These are phyloP conservation scores for Tinea pellionella DNA, from an alignment of 2,888 invertebrate species.

Conservation along the genomic window DNA sequence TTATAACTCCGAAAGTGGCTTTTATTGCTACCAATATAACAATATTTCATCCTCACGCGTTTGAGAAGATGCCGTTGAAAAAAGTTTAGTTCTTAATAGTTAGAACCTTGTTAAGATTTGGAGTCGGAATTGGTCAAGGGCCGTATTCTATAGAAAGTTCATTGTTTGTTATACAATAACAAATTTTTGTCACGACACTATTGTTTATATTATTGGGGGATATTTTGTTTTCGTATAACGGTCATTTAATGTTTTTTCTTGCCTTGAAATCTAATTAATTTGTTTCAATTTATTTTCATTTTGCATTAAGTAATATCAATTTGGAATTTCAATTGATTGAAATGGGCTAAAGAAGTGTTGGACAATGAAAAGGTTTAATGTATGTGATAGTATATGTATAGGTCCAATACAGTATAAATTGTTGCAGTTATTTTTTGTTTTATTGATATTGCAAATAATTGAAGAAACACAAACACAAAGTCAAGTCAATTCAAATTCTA, in stretches of 20 bases:
- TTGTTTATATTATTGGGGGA: constrained; percentile 12
- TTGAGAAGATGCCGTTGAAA: constrained; percentile 21
- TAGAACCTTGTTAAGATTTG: constrained; percentile 36
- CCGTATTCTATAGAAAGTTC: constrained; percentile 42
- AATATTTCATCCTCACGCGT: constrained; percentile 57
- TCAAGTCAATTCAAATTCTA: neutral
- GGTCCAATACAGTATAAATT: too few species aligned
- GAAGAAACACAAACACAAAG: neutral
- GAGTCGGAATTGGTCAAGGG: constrained; percentile 53
- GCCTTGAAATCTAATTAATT: neutral
- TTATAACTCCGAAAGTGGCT: constrained; percentile 40
- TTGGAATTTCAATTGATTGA: too few species aligned
- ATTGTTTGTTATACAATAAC: constrained; percentile 41
- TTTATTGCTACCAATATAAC: constrained; percentile 57
- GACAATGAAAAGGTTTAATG: too few species aligned
- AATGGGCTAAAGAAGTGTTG: too few species aligned
- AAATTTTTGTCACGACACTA: constrained; percentile 45
- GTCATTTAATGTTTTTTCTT: neutral
- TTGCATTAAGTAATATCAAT: too few species aligned
- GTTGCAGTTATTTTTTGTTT: too few species aligned
- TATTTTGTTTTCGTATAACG: neutral
- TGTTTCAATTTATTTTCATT: too few species aligned
- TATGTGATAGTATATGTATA: too few species aligned
- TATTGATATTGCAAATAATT: neutral
- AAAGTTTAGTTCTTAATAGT: constrained; percentile 14